Base-by-base conservation (phyloP, 2,797 vertebrate genomes). In the Psittacula derbiana region DNA sequence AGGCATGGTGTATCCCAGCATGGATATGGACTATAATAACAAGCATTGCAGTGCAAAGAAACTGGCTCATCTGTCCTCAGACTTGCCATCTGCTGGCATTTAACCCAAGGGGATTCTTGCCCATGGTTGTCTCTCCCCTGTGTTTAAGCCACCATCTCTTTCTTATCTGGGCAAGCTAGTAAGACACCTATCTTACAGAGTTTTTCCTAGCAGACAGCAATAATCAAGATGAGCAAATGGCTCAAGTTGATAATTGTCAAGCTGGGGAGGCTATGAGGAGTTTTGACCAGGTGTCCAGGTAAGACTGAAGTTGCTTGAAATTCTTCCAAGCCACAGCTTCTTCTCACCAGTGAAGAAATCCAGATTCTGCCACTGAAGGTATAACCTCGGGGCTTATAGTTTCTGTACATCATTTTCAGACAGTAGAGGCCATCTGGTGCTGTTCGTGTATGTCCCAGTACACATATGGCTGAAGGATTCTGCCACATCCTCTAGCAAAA, bases 401-500 rank as follows among this genome's bases (percentile, higher is more conserved):
- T 62, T 74, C n/a, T 53, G n/a, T 67, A 4, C 0, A 1, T 52
- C 0, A 1, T 66, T 78, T 86, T 55, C 80, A 70, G 66, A 46
- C 38, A 40, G 62, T 9, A 31, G 70, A 86, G 72, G 21, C 86
- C 75, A 79, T 90, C 70, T 90, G 92, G 25, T 94, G 66, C 80
- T 83, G 36, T 78, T 62, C 1, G 0, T 57, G 53, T 66, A 38
- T 8, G 5, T 83, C 44, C 57, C 1, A 2, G n/a, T 53, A 44
- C 47, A 12, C 50, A 16, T 23, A 70, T 11, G 60, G 40, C 83
- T 94, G 73, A 87, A 84, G 78, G 76, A 70, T 81, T 88, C 60
- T 90, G 58, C 53, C 30, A 23, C 0, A 1, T 78, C 53, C 61
- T 67, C 65, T 70, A 58, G 84, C 23, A 60, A 67, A 91, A 93